These are phyloP conservation scores for Indicator indicator DNA, from an alignment of 2,113 vertebrate species.

Conservation along the genomic window DNA sequence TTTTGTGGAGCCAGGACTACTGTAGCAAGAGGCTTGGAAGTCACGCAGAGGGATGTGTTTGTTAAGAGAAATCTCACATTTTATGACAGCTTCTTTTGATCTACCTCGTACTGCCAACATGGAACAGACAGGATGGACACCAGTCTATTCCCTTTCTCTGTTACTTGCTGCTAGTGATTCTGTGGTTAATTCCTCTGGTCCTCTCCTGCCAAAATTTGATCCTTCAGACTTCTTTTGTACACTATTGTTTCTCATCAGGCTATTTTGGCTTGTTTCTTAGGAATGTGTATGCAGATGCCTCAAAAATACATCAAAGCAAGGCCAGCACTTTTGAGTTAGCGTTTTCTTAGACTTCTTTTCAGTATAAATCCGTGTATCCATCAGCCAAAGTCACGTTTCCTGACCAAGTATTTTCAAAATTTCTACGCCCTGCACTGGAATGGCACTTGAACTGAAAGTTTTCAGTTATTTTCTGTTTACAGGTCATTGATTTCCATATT, in stretches of 20 bases:
- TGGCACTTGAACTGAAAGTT: neutral
- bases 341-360: neutral
- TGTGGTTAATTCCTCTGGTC: neutral
- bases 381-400: neutral
- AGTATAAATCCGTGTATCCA: neutral
- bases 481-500: neutral
- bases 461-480: neutral
- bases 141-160: neutral
- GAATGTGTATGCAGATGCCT: neutral
- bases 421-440: neutral
- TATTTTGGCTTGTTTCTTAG: neutral
- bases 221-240: neutral
- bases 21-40: neutral
- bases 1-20: neutral
- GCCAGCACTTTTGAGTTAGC: neutral
- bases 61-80: fast-evolving
- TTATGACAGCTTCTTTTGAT: neutral
- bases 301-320: neutral
- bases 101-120: neutral
- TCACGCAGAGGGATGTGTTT: neutral
- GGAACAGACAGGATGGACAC: neutral
- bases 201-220: neutral
- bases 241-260: neutral
- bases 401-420: neutral
- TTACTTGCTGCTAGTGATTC: neutral